Evolutionary conservation across 1,140 invertebrate species (phyloP).

Genomic region (Penaeus chinensis): DNA sequence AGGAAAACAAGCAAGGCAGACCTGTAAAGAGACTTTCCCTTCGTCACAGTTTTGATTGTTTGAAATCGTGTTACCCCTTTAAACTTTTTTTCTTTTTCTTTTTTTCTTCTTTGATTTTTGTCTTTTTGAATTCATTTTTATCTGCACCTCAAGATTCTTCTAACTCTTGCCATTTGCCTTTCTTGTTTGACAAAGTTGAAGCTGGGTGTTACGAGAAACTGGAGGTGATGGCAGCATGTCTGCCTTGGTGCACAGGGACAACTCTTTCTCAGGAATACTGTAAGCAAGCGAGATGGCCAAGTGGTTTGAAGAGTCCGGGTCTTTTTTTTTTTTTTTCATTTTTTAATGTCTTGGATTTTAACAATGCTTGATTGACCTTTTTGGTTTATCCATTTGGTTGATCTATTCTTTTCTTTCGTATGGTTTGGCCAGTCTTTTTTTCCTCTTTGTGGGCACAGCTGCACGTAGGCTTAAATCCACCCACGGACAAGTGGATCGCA

Average conservation of each 20-base stretch:
- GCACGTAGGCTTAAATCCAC: too few relatives aligned
- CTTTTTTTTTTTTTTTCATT: conserved; percentile 2
- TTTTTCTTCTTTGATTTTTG: background rate
- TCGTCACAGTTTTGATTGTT: too few relatives aligned
- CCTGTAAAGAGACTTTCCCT: background rate
- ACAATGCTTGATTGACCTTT: background rate
- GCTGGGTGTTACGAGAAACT: conserved; percentile 78
- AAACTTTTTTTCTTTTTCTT: background rate
- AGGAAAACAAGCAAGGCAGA: conserved; percentile 54
- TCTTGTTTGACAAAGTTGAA: conserved; percentile 68
- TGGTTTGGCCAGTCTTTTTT: too few relatives aligned
- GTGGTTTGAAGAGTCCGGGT: conserved; percentile 40
- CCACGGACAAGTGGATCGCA: too few relatives aligned
- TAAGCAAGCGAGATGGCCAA: conserved; percentile 42
- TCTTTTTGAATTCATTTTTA: conserved; percentile 19
- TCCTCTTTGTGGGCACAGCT: too few relatives aligned
- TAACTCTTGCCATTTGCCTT: conserved; percentile 46
- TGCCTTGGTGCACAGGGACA: conserved; percentile 73
- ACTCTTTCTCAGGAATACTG: conserved; percentile 51
- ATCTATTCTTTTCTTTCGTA: too few relatives aligned
- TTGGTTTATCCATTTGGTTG: too few relatives aligned
- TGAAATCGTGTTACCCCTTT: background rate
- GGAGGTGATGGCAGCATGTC: conserved; percentile 77
- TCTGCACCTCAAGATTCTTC: background rate
- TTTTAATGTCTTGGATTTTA: background rate